These are phyloP conservation scores for Osmerus mordax DNA, from an alignment of 2,113 vertebrate genomes.

Conservation along the genomic window DNA sequence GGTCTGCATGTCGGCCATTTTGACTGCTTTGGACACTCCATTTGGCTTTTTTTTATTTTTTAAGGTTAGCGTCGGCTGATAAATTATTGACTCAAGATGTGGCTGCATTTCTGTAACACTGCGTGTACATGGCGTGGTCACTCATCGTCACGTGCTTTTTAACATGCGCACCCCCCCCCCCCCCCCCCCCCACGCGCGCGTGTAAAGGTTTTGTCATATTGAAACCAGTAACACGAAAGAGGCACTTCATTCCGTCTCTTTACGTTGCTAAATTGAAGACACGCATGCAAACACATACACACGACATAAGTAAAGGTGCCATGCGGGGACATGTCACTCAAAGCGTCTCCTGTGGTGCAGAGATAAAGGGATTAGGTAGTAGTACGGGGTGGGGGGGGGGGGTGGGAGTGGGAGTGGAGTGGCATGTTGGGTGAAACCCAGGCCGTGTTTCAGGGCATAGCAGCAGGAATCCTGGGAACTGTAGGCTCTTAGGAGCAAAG, in stretches of 20 bases:
- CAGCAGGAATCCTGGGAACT: not conserved
- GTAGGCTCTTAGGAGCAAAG: slow-evolving; percentile 1
- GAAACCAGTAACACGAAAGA: not conserved
- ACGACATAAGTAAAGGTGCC: not conserved
- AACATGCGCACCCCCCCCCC: slow-evolving; percentile 1
- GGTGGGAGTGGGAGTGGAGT: not conserved
- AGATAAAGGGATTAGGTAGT: slow-evolving; percentile 58
- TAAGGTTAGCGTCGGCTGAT: slow-evolving; percentile 30
- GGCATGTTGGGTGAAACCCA: not conserved
- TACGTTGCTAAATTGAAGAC: slow-evolving; percentile 2
- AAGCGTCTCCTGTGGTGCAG: slow-evolving; percentile 28
- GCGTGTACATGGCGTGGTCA: slow-evolving; percentile 22
- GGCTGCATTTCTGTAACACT: slow-evolving; percentile 39
- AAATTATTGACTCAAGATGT: slow-evolving; percentile 24
- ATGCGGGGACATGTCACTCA: slow-evolving; percentile 26
- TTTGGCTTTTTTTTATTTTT: not conserved
- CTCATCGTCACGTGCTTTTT: slow-evolving; percentile 17
- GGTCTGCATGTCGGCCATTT: slow-evolving; percentile 50
- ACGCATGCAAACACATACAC: not conserved
- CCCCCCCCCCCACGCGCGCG: not conserved
- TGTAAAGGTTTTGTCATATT: not conserved
- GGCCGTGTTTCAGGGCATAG: not conserved
- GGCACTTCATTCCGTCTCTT: no score
- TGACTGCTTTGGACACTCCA: slow-evolving; percentile 20
- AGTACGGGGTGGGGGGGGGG: not conserved